phyloP scores from a whole-genome alignment of 2,797 vertebrate genomes.

The Esox lucius region DNA sequence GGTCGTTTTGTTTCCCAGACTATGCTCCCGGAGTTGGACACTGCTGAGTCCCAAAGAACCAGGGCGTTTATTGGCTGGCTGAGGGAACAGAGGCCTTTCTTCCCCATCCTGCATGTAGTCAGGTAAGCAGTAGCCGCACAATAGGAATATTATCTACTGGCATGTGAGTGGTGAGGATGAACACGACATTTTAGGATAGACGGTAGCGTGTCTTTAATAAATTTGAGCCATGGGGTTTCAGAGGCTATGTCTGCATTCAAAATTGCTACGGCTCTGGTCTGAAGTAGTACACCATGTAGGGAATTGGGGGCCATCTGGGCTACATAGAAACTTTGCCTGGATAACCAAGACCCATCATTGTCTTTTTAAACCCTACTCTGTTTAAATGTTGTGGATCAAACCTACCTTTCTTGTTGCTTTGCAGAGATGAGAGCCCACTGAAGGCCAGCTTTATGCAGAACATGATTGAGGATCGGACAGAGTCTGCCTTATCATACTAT shows the following conservation, averaged over 20 bases:
- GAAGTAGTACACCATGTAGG: too few relatives aligned
- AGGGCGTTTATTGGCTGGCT: slow-evolving; percentile 89
- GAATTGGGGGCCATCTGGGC: too few relatives aligned
- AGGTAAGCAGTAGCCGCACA: slow-evolving; percentile 75
- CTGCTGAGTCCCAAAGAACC: slow-evolving; percentile 86
- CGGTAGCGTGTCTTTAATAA: neutral
- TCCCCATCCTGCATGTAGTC: slow-evolving; percentile 86
- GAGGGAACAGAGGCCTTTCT: slow-evolving; percentile 93
- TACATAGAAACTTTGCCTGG: too few relatives aligned
- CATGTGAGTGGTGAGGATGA: too few relatives aligned
- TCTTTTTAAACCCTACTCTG: too few relatives aligned
- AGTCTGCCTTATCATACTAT: slow-evolving; percentile 96
- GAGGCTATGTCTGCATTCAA: neutral
- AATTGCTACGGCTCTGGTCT: neutral
- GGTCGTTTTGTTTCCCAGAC: slow-evolving; percentile 65
- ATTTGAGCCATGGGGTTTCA: neutral
- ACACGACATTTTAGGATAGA: too few relatives aligned
- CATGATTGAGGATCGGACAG: slow-evolving; percentile 97
- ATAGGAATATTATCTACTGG: too few relatives aligned
- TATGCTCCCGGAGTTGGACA: slow-evolving; percentile 91
- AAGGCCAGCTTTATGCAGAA: slow-evolving; percentile 91
- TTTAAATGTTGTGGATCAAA: neutral
- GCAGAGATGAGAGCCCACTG: slow-evolving; percentile 90
- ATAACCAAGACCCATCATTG: too few relatives aligned
- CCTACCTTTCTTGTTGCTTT: neutral